Evolutionary conservation across 2,888 invertebrate species (phyloP), one percentile per base, ranked within the genome.

Genomic region (Drosophila longiperda): DNA sequence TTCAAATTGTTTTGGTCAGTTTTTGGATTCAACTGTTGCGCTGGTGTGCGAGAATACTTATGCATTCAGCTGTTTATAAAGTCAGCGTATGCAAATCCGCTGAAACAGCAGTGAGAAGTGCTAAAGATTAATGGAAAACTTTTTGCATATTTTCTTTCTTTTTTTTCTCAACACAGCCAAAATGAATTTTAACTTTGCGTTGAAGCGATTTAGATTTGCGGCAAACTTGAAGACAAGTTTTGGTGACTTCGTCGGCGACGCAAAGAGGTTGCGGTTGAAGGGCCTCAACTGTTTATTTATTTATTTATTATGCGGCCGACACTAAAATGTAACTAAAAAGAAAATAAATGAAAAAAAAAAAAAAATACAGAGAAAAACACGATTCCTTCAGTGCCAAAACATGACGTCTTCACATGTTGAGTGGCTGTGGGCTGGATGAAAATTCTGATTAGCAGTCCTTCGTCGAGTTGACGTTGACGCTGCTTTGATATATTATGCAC

Each of bases 401-500:
- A 78, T 73, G 77, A 84, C 76, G 86, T 87, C 90, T 89, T 74
- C 88, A 87, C 83, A 82, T 87, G 90, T 75, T 70, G 66, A 68
- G 69, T 53, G 55, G 66, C 66, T 58, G 6, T 11, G n/a, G 2
- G 12, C 26, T 20, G 29, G 26, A 11, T 29, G 36, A 66, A 65
- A 45, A 60, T 71, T 65, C 65, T 66, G 68, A 57, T 79, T 78
- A 53, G 45, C 9, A 65, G 78, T 17, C 66, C 53, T 69, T 42
- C 49, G 69, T 73, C 65, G 70, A 71, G 75, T 72, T 78, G 89
- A 87, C 85, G 82, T 87, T 85, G 90, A 82, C 75, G 90, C 78
- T 65, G 71, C 90, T 87, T 90, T 87, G 90, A 90, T 90, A 87
- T 90, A 90, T 87, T 90, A 87, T 90, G 90, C 89, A 90, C 81